Base-by-base conservation (phyloP, 2,113 vertebrate species). In the Thalassoma bifasciatum region DNA sequence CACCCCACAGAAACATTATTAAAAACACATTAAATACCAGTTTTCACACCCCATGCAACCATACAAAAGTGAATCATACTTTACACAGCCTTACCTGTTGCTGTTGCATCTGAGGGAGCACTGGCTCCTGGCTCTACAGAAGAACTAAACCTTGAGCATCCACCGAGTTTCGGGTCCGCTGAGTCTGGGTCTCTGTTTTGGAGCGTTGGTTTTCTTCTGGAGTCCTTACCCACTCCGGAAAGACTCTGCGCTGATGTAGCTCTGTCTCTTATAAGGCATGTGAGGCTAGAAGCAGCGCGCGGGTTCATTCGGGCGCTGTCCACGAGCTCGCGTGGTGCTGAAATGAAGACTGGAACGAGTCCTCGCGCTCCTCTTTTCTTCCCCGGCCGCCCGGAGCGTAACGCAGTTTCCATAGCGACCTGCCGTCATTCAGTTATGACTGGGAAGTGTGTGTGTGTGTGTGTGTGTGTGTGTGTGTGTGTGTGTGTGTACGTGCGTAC, bases 341-440 rank as follows among this genome's bases (percentile, higher is more conserved):
- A 95, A 95, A 92, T 91, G 87, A 94, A 90, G 82, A 92, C 89
- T 87, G 85, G 66, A 80, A 80, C 66, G 89, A 90, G 87, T 93
- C 89, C 90, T 85, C 84, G 66, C 91, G 77, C 89, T 87, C 90
- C 88, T 93, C 91, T 94, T 94, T 93, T 93, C 93, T 94, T 90
- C 91, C 89, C 80, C 91, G 81, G 88, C 82, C 86, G 91, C 93
- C 90, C 81, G 87, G 83, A 94, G 95, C 94, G 94, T 94, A 95
- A 94, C 93, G 81, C 91, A 87, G 95, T 95, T 94, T 94, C 95
- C 94, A 95, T 95, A 90, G 92, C 92, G 91, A 96, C 94, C 83
- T 94, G 90, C 93, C 95, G 95, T 96, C 95, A 96, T 93, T 87
- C 82, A 85, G 81, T 92, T 91, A 92, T 88, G 83, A 88, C 83